These are phyloP conservation scores for Cephus sareptanus DNA, from an alignment of 2,888 invertebrate genomes.

Conservation along the genomic window DNA sequence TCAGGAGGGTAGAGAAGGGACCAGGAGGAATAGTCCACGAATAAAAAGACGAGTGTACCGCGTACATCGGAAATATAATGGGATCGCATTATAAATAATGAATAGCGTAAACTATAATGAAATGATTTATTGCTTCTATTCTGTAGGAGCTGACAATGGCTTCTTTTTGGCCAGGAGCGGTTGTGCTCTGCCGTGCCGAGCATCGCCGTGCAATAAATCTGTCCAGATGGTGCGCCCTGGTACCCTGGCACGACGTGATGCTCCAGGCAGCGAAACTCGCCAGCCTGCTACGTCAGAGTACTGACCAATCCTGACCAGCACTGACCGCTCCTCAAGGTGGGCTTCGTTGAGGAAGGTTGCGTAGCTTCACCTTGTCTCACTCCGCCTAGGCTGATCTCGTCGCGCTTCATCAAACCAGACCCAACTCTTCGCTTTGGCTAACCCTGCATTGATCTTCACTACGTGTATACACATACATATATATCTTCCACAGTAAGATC, in stretches of 20 bases:
- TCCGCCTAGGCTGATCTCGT: neutral
- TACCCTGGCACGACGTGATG: constrained; percentile 20
- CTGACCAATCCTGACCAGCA: constrained; percentile 14
- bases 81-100: constrained; percentile 48
- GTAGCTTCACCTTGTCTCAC: constrained; percentile 10
- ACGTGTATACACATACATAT: neutral
- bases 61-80: constrained; percentile 35
- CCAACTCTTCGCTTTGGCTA: neutral
- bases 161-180: constrained; percentile 34
- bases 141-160: constrained; percentile 43
- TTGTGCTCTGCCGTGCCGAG: constrained; percentile 6
- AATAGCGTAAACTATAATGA: constrained; percentile 45
- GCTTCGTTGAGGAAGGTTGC: constrained; percentile 26
- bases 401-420: neutral
- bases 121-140: constrained; percentile 49
- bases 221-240: constrained; percentile 33
- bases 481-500: neutral
- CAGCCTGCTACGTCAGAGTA: constrained; percentile 26
- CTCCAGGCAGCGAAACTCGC: constrained; percentile 22
- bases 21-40: constrained; percentile 5
- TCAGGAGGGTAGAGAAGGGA: too few relatives aligned
- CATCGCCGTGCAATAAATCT: constrained; percentile 37
- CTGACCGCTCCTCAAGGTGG: constrained; percentile 27
- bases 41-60: constrained; percentile 1
- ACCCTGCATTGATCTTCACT: neutral